Conservation (phyloP, 2,113 vertebrate species). For the Notothenia coriiceps region DNA sequence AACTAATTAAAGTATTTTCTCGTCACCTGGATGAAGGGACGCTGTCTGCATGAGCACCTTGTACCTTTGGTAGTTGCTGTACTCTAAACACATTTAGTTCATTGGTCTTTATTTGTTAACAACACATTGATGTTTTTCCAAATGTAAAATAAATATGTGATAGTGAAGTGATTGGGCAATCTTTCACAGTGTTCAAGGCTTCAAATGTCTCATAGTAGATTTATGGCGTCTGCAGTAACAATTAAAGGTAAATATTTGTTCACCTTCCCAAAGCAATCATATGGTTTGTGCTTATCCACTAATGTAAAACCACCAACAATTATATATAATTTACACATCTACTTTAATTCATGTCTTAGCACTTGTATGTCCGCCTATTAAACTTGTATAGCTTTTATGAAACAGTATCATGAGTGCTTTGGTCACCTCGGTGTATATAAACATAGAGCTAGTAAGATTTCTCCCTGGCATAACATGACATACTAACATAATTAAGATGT, state of each 20-base stretch:
- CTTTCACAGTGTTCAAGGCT: background rate
- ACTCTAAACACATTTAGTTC: no score
- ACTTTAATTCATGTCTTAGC: no score
- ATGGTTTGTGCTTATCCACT: background rate
- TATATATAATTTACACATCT: background rate
- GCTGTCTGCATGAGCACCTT: no score
- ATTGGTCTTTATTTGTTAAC: background rate
- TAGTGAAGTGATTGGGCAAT: background rate
- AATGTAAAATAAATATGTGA: background rate
- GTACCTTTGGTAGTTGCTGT: no score
- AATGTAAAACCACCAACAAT: background rate
- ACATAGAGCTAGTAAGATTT: background rate
- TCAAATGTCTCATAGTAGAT: background rate
- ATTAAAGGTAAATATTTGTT: background rate
- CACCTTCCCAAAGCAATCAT: background rate
- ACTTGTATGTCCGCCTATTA: no score
- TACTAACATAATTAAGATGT: background rate
- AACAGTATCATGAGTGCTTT: conserved; percentile 4
- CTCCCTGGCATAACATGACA: background rate
- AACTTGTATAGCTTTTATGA: background rate
- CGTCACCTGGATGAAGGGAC: no score
- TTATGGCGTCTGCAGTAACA: background rate
- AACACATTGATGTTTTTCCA: background rate
- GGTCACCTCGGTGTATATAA: conserved; percentile 8
- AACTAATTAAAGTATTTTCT: no score